Evolutionary conservation across 2,113 vertebrate genomes (phyloP).

Genomic region (Circaetus cinerascens): DNA sequence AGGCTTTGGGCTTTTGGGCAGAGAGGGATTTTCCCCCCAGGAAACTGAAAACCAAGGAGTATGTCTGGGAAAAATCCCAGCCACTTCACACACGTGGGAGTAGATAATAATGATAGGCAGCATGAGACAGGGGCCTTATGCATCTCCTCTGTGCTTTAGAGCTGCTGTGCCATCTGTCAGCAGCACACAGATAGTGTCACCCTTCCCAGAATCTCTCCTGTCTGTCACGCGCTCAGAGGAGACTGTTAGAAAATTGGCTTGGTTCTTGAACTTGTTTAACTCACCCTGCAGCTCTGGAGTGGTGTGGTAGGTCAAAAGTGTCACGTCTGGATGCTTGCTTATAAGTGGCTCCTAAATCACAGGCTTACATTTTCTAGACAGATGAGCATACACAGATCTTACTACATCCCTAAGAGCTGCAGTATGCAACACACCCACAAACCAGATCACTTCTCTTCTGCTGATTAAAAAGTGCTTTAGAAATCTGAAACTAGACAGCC

Average conservation of each 20-base stretch:
- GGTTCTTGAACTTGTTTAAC: not conserved
- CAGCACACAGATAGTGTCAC: not conserved
- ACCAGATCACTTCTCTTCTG: not conserved
- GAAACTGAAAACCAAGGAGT: not conserved
- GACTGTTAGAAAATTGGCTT: not conserved
- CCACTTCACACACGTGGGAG: not conserved
- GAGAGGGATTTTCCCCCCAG: not conserved
- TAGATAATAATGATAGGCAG: not conserved
- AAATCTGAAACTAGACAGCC: constrained; percentile 50
- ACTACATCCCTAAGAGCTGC: not conserved
- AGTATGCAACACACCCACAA: not conserved
- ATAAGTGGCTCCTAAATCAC: not conserved
- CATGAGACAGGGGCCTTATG: not conserved
- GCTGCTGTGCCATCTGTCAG: constrained; percentile 45
- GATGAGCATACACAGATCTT: not conserved
- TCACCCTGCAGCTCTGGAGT: not conserved
- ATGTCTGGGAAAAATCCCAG: not conserved
- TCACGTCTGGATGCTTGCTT: not conserved
- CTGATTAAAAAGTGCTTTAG: constrained; percentile 45
- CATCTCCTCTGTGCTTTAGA: not conserved
- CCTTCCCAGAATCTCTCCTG: not conserved
- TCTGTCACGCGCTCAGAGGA: not conserved
- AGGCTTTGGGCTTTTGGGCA: not conserved
- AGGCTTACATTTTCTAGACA: not conserved
- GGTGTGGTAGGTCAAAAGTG: not conserved